Evolutionary conservation across 2,888 invertebrate genomes (phyloP).

Genomic region (Clitarchus hookeri): DNA sequence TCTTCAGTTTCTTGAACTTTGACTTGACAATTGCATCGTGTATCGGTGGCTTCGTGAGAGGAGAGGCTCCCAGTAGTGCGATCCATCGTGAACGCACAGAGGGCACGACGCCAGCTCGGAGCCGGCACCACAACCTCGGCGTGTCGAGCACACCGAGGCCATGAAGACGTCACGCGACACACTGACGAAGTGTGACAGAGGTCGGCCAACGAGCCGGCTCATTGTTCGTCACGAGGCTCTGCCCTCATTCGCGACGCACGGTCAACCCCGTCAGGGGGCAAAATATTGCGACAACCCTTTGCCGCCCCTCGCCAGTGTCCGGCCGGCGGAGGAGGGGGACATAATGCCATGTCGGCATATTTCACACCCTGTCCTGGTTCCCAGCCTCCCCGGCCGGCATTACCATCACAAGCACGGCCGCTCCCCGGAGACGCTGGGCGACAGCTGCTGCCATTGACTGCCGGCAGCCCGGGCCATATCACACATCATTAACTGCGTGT

Average conservation of each 20-base stretch:
- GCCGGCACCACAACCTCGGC: too few relatives aligned
- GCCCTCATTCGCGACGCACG: not conserved
- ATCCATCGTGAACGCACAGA: too few relatives aligned
- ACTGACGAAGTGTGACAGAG: not conserved
- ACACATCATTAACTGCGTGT: not conserved
- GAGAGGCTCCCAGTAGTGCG: too few relatives aligned
- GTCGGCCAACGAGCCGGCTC: not conserved
- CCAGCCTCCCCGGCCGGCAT: too few relatives aligned
- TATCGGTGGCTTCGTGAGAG: too few relatives aligned
- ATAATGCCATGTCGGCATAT: not conserved
- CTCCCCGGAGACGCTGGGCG: not conserved
- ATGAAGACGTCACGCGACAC: not conserved
- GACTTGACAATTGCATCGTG: too few relatives aligned
- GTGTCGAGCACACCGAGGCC: not conserved
- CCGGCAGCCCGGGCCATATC: not conserved
- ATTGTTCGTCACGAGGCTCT: not conserved
- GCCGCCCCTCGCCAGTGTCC: not conserved
- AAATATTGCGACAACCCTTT: conserved; percentile 9
- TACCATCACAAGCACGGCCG: not conserved
- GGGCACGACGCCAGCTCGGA: too few relatives aligned
- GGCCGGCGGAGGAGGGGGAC: not conserved
- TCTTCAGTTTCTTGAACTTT: too few relatives aligned
- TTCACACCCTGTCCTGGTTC: not conserved
- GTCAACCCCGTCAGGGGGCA: not conserved
- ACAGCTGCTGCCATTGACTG: not conserved